Base-by-base conservation (phyloP, 2,113 vertebrate species). In the Chascanopsetta lugubris region DNA sequence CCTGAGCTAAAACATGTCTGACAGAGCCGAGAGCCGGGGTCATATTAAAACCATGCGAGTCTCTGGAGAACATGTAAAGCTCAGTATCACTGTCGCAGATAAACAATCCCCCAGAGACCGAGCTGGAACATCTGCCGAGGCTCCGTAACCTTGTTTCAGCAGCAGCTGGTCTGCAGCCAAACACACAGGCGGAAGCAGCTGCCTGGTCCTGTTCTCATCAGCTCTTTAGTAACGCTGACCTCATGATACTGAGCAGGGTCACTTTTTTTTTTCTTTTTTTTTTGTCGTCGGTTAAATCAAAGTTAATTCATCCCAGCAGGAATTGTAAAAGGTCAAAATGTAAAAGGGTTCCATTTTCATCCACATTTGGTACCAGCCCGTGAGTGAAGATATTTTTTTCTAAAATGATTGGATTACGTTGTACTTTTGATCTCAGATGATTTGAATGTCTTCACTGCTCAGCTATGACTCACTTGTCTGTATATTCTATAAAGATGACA, bases 141-240 rank as follows among this genome's bases (percentile, higher is more conserved):
- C 69, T 71, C 42, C 57, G 72, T 83, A 84, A 88, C 69, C 70
- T 86, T 57, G 57, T 90, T 83, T 82, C 57, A 63, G 66, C 68
- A n/a, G 65, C 84, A 85, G 85, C 82, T 69, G 79, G 70, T 77
- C 62, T 32, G 61, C 29, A 73, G 82, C 72, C 72, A 67, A 74
- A 54, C 34, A 29, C 66, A 7, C 32, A 30, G 61, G 56, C 82
- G 83, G 82, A 85, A 75, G 82, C 86, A 87, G 85, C 86, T 80
- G 85, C 80, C 59, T 29, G 1, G 25, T 55, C 59, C 59, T 75
- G 64, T 55, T 72, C 36, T 65, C 46, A 20, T 58, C 56, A 73
- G 71, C 79, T 72, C 69, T 67, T 80, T 27, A 65, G 57, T 43
- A 72, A 42, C 17, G 3, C 17, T 51, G 15, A 45, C 51, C n/a